Percentiles rank a stretch among this genome's conserved stretches.
Evolutionary conservation across 2,888 invertebrate species (phyloP).

Genomic region (Caenorhabditis zanzibari): DNA sequence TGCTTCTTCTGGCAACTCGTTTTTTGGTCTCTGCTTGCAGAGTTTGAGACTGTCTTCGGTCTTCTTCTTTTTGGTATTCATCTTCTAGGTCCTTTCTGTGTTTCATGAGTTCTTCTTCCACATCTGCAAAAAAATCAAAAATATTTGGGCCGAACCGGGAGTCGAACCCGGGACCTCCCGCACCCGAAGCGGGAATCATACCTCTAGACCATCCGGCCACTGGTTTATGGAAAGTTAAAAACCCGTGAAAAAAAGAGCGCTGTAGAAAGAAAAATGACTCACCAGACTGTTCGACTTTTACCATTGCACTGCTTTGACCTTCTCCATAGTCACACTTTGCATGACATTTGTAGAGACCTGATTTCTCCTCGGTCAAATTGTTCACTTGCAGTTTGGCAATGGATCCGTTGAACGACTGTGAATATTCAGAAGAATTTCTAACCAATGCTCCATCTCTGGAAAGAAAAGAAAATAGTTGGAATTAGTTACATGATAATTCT

Average conservation of each 20-base stretch:
- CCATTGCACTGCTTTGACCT: slow-evolving; percentile 80
- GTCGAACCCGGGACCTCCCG: slow-evolving; percentile 83
- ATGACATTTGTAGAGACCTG: slow-evolving; percentile 82
- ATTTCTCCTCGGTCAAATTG: slow-evolving; percentile 75
- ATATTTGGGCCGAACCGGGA: slow-evolving; percentile 75
- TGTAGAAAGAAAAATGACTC: slow-evolving; percentile 9
- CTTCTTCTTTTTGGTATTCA: slow-evolving; percentile 65
- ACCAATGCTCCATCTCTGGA: slow-evolving; percentile 79
- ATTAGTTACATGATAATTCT: too few species aligned
- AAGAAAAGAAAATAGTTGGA: neutral
- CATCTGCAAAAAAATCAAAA: slow-evolving; percentile 36
- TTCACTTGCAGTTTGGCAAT: slow-evolving; percentile 78
- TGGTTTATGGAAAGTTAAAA: slow-evolving; percentile 11
- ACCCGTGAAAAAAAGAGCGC: too few species aligned
- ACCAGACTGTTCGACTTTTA: slow-evolving; percentile 78
- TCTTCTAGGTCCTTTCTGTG: slow-evolving; percentile 65
- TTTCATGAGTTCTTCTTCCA: slow-evolving; percentile 66
- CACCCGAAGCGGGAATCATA: slow-evolving; percentile 84
- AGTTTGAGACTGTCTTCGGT: slow-evolving; percentile 40
- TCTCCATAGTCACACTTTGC: slow-evolving; percentile 82
- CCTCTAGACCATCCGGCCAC: slow-evolving; percentile 78
- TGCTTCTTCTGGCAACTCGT: slow-evolving; percentile 54
- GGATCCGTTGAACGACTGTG: slow-evolving; percentile 79
- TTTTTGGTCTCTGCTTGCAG: slow-evolving; percentile 59
- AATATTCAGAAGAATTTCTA: slow-evolving; percentile 70